Base-by-base conservation (phyloP, 2,888 invertebrate genomes). In the Mimachlamys varia region DNA sequence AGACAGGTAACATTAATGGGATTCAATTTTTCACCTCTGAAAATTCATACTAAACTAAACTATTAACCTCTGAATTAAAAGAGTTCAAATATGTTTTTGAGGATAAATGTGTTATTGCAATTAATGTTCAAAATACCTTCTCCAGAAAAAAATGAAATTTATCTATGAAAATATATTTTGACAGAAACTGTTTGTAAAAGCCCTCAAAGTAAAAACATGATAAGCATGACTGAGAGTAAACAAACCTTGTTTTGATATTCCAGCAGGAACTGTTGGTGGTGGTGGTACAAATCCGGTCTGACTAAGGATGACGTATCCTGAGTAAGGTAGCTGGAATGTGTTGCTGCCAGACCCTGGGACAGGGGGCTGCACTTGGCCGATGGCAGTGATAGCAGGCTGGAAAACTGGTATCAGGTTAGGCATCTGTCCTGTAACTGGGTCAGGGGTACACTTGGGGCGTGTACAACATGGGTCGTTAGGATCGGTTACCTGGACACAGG, bases 381-480 rank as follows among this genome's bases (percentile, higher is more conserved):
- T 92, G 37, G 90, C 91, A 91, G 94, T 91, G 22, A 92, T 90
- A 33, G 93, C 92, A 5, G 93, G 93, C 53, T 90, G 90, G 91
- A 94, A 94, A 27, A 94, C 92, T 15, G 95, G 95, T 17, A 95
- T 92, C 2, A 94, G 94, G n/a, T 94, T 92, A 0, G 94, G 94
- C 44, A 93, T 92, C 88, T 92, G 91, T 76, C 93, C 93, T 0
- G 94, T 93, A 62, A 93, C 92, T 44, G 93, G 93, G 88, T 94
- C 94, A n/a, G 90, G 90, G 19, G 90, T 91, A 90, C 95, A 95
- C 53, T 92, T 89, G 15, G 94, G 94, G 0, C 91, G 89, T 90
- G 90, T 92, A 90, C 95, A 95, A 90, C 95, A 95, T 15, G 92
- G 92, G 27, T 95, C 95, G 53, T 94, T 94, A n/a, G 92, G 90